phyloP scores from a whole-genome alignment of 2,113 vertebrate species.

The Potamarius usumacintae region DNA sequence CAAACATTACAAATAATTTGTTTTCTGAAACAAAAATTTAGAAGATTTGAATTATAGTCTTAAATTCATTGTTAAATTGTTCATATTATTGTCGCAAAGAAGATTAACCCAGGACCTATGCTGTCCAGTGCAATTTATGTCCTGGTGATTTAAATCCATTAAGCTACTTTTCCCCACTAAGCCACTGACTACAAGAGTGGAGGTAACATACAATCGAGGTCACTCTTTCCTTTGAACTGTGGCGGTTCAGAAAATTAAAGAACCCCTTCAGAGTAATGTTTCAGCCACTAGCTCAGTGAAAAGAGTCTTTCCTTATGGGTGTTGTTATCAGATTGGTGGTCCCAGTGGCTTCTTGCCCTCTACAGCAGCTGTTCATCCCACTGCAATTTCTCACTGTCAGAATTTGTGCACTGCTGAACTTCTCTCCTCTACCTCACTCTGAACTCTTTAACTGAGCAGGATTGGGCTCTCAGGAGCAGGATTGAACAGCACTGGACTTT shows the following conservation, averaged over 20 bases:
- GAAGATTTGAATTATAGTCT: neutral
- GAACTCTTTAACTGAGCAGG: conserved; percentile 30
- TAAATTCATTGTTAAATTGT: too few relatives aligned
- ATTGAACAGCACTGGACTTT: neutral
- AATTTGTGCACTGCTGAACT: conserved; percentile 47
- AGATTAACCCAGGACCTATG: too few relatives aligned
- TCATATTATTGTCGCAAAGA: neutral
- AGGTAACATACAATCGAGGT: conserved; percentile 12
- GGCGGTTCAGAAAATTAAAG: conserved; percentile 37
- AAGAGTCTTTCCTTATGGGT: conserved; percentile 28
- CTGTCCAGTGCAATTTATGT: neutral
- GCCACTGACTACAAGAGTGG: neutral
- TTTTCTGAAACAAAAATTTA: neutral
- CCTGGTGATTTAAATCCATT: neutral
- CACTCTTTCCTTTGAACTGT: conserved; percentile 33
- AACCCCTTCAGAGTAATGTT: conserved; percentile 29
- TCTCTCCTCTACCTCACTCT: conserved; percentile 11
- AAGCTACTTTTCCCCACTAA: neutral
- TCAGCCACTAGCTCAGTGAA: neutral
- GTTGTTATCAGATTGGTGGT: conserved; percentile 48
- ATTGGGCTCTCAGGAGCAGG: neutral
- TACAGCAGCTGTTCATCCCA: conserved; percentile 34
- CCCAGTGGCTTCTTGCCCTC: conserved; percentile 31
- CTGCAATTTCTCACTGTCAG: conserved; percentile 55
- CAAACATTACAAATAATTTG: too few relatives aligned